These are phyloP conservation scores for Octomys mimax DNA, from an alignment of 2,797 vertebrate genomes.

Conservation along the genomic window DNA sequence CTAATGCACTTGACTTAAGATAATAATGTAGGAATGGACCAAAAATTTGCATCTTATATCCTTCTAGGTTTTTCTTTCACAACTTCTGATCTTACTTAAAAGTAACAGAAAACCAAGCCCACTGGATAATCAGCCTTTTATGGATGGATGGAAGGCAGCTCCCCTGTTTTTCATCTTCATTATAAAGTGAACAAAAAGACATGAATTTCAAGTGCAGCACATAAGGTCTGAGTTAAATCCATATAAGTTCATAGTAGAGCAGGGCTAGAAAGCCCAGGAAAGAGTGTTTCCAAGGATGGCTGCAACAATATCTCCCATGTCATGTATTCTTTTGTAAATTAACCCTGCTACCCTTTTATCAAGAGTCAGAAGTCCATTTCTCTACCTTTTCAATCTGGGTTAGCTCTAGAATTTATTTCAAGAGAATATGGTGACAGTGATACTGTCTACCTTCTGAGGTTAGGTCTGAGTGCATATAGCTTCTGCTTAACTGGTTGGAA, in stretches of 20 bases:
- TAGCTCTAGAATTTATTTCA: neutral
- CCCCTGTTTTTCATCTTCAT: neutral
- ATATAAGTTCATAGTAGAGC: neutral
- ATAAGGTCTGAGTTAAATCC: neutral
- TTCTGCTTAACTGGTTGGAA: conserved; percentile 48
- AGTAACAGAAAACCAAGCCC: conserved; percentile 37
- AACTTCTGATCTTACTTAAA: conserved; percentile 48
- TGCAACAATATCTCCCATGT: neutral
- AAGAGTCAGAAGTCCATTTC: neutral
- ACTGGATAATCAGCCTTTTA: conserved; percentile 36
- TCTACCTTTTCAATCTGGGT: neutral
- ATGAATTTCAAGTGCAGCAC: neutral
- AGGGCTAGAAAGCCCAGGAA: neutral
- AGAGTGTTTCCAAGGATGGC: conserved; percentile 32
- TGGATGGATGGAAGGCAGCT: neutral
- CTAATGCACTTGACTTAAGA: conserved; percentile 73
- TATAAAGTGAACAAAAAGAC: neutral
- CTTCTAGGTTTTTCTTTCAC: conserved; percentile 26
- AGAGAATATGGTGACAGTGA: conserved; percentile 37
- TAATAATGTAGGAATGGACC: conserved; percentile 53
- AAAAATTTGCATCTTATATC: conserved; percentile 69
- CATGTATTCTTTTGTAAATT: neutral
- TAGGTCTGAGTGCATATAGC: neutral
- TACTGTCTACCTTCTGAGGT: neutral
- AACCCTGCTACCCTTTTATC: neutral